Conservation (phyloP, 30 jellyfish, hydroid and myxozoan species). For the Chrysaora quinquecirrha region DNA sequence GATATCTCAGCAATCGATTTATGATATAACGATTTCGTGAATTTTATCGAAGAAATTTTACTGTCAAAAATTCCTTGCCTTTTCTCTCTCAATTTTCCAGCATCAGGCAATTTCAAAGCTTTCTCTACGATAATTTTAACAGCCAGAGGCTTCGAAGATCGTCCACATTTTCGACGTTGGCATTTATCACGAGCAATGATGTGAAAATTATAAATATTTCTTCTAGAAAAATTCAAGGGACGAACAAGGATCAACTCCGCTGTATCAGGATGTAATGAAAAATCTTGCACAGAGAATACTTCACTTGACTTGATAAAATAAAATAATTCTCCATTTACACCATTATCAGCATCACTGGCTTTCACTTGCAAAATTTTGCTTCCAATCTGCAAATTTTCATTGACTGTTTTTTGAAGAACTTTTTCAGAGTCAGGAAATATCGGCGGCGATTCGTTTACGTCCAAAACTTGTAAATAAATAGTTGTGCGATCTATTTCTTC, state of each 20-base stretch:
- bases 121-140: slow-evolving; percentile 43
- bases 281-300: slow-evolving; percentile 36
- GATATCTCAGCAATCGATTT: slow-evolving; percentile 66
- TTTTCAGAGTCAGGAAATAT: slow-evolving; percentile 12
- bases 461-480: slow-evolving; percentile 55
- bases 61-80: slow-evolving; percentile 27
- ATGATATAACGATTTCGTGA: slow-evolving; percentile 23
- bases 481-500: slow-evolving; percentile 67
- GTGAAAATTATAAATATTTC: slow-evolving; percentile 23
- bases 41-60: background rate
- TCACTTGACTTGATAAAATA: slow-evolving; percentile 58
- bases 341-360: slow-evolving; percentile 72
- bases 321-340: slow-evolving; percentile 65
- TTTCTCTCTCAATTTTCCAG: slow-evolving; percentile 41
- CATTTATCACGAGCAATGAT: slow-evolving; percentile 69
- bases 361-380: slow-evolving; percentile 19
- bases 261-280: slow-evolving; percentile 67
- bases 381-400: slow-evolving; percentile 60
- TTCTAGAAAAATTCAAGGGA: slow-evolving; percentile 46
- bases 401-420: slow-evolving; percentile 22
- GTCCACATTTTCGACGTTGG: slow-evolving; percentile 24
- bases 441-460: slow-evolving; percentile 52
- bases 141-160: slow-evolving; percentile 43
- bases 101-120: slow-evolving; percentile 5
- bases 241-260: slow-evolving; percentile 65